phyloP scores from a whole-genome alignment of 2,113 vertebrate genomes.

The Scytalopus superciliaris region DNA sequence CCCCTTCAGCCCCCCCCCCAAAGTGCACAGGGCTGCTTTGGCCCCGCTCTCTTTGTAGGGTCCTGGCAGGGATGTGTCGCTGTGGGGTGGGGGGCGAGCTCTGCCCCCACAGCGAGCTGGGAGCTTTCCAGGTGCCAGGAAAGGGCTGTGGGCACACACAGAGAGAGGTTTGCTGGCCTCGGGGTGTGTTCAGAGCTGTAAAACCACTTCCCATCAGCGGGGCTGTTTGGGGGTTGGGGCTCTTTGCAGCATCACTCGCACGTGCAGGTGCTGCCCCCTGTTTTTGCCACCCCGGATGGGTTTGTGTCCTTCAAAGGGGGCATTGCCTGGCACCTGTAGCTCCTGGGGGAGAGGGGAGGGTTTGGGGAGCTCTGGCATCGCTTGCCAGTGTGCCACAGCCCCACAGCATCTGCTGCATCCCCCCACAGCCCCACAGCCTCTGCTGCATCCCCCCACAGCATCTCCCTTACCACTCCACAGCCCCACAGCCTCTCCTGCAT shows the following conservation, averaged over 20 bases:
- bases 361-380: rapidly evolving
- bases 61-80: neutral
- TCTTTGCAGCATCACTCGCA: neutral
- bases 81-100: rapidly evolving
- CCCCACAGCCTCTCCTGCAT: too few species aligned
- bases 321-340: neutral
- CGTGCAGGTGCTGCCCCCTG: rapidly evolving
- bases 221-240: neutral
- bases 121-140: neutral
- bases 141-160: neutral
- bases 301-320: neutral
- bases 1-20: neutral
- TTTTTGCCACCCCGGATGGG: neutral
- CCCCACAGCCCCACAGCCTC: neutral
- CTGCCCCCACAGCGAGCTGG: neutral
- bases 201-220: neutral
- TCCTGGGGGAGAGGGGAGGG: neutral
- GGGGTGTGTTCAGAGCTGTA: neutral
- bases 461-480: neutral
- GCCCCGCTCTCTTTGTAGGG: neutral
- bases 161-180: neutral
- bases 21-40: neutral
- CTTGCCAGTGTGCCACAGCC: rapidly evolving
- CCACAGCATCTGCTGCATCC: neutral
- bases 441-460: neutral